Percentiles rank a stretch among this genome's conserved stretches.
Evolutionary conservation across 1,140 invertebrate species (phyloP).

Genomic region (Trachelipus rathkii): DNA sequence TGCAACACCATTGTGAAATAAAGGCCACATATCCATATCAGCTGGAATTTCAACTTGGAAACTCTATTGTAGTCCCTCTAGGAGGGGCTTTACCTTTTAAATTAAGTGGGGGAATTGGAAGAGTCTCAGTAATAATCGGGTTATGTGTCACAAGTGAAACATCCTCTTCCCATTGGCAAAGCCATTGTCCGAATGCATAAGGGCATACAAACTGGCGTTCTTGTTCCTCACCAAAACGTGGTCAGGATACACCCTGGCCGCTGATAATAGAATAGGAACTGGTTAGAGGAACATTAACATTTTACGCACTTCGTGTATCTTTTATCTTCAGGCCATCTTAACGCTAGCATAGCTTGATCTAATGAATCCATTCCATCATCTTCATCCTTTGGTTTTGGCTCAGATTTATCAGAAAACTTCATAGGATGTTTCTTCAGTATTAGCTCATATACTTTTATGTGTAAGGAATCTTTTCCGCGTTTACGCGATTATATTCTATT

Average conservation of each 20-base stretch:
- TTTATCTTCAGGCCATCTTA: conserved; percentile 66
- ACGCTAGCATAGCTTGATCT: conserved; percentile 59
- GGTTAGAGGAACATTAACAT: conserved; percentile 86
- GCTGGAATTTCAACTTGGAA: conserved; percentile 80
- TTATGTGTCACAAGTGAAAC: conserved; percentile 78
- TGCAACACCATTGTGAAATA: conserved; percentile 96
- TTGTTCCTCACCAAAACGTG: conserved; percentile 97
- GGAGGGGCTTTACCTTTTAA: conserved; percentile 77
- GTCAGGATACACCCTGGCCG: conserved; percentile 87
- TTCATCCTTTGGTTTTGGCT: conserved; percentile 43
- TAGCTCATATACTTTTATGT: conserved; percentile 32
- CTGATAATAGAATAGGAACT: conserved; percentile 76
- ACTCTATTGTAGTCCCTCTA: conserved; percentile 74
- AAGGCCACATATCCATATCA: conserved; percentile 88
- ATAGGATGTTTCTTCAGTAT: conserved; percentile 53
- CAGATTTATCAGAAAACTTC: conserved; percentile 44
- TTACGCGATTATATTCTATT: background rate
- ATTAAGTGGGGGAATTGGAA: conserved; percentile 76
- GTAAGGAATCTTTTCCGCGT: conserved; percentile 33
- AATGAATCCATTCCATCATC: conserved; percentile 61
- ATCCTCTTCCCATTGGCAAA: conserved; percentile 71
- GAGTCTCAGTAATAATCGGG: conserved; percentile 76
- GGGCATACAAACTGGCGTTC: conserved; percentile 82
- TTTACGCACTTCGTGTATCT: conserved; percentile 77
- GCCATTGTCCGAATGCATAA: conserved; percentile 91